Conservation (phyloP, 1,140 invertebrate species). For the Neotoxoptera formosana region DNA sequence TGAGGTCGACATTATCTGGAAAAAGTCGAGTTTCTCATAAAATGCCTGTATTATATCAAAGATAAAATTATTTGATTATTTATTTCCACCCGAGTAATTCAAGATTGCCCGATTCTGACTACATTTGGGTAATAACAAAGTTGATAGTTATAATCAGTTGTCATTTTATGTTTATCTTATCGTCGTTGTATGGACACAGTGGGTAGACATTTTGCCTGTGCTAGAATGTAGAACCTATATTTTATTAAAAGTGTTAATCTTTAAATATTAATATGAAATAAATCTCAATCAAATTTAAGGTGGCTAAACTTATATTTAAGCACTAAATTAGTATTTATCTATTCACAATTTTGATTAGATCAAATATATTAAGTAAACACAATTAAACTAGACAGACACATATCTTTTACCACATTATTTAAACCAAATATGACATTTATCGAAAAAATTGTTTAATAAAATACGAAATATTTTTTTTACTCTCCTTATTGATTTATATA, state of each 20-base stretch:
- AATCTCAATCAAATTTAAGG: too few species aligned
- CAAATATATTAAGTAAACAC: not conserved
- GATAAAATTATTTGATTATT: slow-evolving; percentile 3
- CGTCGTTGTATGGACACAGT: not conserved
- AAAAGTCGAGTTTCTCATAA: not conserved
- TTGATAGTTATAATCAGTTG: not conserved
- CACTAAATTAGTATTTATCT: not conserved
- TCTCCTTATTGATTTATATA: not conserved
- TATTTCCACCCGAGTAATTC: not conserved
- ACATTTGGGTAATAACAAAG: not conserved
- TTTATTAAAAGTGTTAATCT: too few species aligned
- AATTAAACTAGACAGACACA: not conserved
- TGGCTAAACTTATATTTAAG: too few species aligned
- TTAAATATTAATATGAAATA: too few species aligned
- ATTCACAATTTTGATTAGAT: not conserved
- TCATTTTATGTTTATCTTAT: not conserved
- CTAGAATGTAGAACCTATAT: not conserved
- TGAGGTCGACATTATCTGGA: not conserved
- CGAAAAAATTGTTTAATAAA: not conserved
- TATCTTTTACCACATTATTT: not conserved
- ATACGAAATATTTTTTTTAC: not conserved
- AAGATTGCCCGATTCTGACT: not conserved
- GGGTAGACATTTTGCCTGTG: not conserved
- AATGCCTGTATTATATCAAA: not conserved
- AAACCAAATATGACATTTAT: not conserved